A percentile compares a stretch with the other conserved stretches of the same genome.
Evolutionary conservation across 2,888 invertebrate genomes (phyloP).

Genomic region (Troides oblongomaculatus): DNA sequence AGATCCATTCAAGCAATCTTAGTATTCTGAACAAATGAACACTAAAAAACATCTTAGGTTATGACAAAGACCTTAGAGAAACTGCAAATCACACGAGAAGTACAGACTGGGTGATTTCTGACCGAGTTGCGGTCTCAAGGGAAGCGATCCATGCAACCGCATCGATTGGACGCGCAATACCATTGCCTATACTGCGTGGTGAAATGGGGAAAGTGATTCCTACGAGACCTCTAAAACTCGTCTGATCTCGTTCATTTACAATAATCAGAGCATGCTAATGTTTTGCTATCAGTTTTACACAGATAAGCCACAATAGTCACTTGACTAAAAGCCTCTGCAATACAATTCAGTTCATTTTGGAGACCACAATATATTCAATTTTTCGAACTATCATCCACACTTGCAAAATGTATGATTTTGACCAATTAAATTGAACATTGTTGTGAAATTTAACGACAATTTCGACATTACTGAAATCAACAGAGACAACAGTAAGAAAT

Average conservation of each 20-base stretch:
- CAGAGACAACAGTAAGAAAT: background rate
- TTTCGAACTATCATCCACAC: too few species aligned
- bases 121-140: slow-evolving; percentile 60
- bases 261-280: slow-evolving; percentile 13
- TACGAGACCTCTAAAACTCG: slow-evolving; percentile 8
- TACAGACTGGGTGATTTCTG: slow-evolving; percentile 48
- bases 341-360: background rate
- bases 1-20: too few species aligned
- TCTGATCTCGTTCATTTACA: background rate
- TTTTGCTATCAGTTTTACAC: background rate
- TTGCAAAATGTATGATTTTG: too few species aligned
- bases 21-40: background rate
- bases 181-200: slow-evolving; percentile 38
- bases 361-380: too few species aligned
- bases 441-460: background rate
- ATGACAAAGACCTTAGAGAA: slow-evolving; percentile 6
- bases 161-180: slow-evolving; percentile 51
- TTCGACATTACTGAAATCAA: background rate
- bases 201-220: slow-evolving; percentile 58
- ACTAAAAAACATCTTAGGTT: background rate
- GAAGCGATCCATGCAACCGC: slow-evolving; percentile 60
- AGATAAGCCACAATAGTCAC: background rate
- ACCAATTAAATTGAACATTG: background rate
- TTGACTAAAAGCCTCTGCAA: background rate
- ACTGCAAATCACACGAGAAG: slow-evolving; percentile 28